Evolutionary conservation across 2,113 vertebrate genomes (phyloP), one percentile per base, ranked within the genome.

Genomic region (Amphilophus citrinellus): DNA sequence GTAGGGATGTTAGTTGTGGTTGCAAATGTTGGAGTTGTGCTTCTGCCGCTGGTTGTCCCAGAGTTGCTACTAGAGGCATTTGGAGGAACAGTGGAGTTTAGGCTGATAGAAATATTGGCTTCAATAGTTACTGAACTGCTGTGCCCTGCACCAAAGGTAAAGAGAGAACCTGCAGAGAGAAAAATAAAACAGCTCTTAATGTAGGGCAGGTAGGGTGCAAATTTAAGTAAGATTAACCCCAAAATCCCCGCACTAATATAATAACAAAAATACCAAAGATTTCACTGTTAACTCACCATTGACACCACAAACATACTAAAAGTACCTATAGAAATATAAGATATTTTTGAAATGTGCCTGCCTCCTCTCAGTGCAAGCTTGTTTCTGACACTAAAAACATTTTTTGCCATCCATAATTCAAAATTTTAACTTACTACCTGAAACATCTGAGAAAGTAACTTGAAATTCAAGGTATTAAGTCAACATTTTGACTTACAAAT

Each of bases 71-170:
- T 85, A 11, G 89, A 82, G 35, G 75, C 42, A 20, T 85, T 81
- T 2, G 79, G 79, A 61, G 86, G 78, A 77, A 68, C 84, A 7
- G 87, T 87, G 27, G 88, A 75, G 39, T 87, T 84, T 58, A 80
- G 57, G 5, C 80, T 18, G 6, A 89, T 65, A 20, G 83, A 62
- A 76, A 89, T 42, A 9, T 63, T 84, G 32, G 60, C 75, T 62
- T 88, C 84, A 24, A 77, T 78, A 3, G 88, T 84, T 14, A 93
- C 84, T 44, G 91, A 91, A 80, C 92, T 93, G 37, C 89, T 93
- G 10, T 85, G 93, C 4, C 92, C 92, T 59, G 92, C 92, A 83
- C 93, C 94, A 66, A 94, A 95, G 22, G 93, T 94, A 85, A 95
- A 95, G 62, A 96, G 85, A 60, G 93, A 94, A 75, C 95, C 96